Conservation (phyloP, 2,888 invertebrate species). For the Linyphia triangularis region DNA sequence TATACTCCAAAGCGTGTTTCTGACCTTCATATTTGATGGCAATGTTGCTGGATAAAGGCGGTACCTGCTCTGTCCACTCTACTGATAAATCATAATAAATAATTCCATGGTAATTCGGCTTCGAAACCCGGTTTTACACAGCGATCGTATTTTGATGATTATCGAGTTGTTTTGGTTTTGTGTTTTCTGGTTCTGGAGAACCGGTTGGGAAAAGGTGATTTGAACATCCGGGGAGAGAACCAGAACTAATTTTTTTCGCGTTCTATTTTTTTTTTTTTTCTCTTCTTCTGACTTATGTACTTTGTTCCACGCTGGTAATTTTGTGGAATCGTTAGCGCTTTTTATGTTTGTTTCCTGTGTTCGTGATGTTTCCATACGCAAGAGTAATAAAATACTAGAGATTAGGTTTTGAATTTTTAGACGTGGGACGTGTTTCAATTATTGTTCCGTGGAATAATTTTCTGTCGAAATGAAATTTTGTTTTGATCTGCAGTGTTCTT, state of each 20-base stretch:
- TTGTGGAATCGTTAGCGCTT: background rate
- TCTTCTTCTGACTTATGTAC: background rate
- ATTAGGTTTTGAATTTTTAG: no score
- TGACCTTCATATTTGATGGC: slow-evolving; percentile 42
- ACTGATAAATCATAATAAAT: slow-evolving; percentile 40
- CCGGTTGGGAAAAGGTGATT: slow-evolving; percentile 42
- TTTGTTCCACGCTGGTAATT: slow-evolving; percentile 13
- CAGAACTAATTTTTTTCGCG: slow-evolving; percentile 6
- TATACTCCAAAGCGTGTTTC: slow-evolving; percentile 18
- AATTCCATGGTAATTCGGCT: slow-evolving; percentile 37
- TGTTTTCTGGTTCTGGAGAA: background rate
- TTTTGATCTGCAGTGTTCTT: no score
- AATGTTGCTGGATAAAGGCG: slow-evolving; percentile 14
- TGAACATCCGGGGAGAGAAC: slow-evolving; percentile 40
- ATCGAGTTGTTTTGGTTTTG: background rate
- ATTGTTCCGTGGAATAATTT: no score
- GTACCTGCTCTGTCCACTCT: slow-evolving; percentile 15
- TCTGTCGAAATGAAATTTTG: no score
- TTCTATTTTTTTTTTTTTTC: slow-evolving; percentile 1
- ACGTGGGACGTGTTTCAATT: no score
- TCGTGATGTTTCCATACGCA: background rate
- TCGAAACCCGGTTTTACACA: background rate
- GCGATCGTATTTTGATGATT: slow-evolving; percentile 16
- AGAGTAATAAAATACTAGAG: no score
- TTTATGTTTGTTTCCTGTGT: background rate